Percentiles rank a stretch among this genome's conserved stretches.
Evolutionary conservation across 2,888 invertebrate genomes (phyloP).

Genomic region (Boloria euphrosyne): DNA sequence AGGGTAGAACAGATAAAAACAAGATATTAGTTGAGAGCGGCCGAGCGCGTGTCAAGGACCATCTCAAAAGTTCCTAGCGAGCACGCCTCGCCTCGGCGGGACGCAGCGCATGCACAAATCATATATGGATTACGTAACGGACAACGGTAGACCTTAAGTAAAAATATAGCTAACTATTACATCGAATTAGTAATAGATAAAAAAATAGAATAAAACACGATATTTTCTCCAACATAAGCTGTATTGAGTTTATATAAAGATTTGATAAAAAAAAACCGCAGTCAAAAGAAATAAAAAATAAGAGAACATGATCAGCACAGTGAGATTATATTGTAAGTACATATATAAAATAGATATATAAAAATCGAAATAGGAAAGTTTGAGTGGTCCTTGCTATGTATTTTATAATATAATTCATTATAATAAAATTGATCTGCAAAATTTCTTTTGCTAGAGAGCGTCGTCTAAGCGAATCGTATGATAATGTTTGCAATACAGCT

Average conservation of each 20-base stretch:
- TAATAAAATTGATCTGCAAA: constrained; percentile 36
- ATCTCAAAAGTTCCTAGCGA: constrained; percentile 94
- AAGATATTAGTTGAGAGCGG: constrained; percentile 84
- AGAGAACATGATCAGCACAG: constrained; percentile 43
- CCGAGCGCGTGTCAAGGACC: constrained; percentile 88
- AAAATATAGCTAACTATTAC: constrained; percentile 72
- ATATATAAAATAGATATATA: constrained; percentile 53
- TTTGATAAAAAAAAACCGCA: constrained; percentile 29
- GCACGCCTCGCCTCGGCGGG: constrained; percentile 52
- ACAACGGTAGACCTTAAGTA: constrained; percentile 67
- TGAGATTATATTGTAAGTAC: constrained; percentile 41
- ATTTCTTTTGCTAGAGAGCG: constrained; percentile 42
- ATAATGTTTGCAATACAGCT: constrained; percentile 38
- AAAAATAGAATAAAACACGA: constrained; percentile 63
- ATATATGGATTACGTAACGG: constrained; percentile 39
- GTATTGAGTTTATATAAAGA: constrained; percentile 52
- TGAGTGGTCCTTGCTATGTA: constrained; percentile 89
- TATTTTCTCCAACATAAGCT: constrained; percentile 63
- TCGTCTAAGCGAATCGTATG: constrained; percentile 37
- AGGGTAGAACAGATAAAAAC: constrained; percentile 87
- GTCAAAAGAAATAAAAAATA: constrained; percentile 50
- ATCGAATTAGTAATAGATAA: constrained; percentile 69
- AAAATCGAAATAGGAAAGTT: constrained; percentile 83
- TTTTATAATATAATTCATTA: constrained; percentile 35
- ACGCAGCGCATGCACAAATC: constrained; percentile 72